Evolutionary conservation across 1,140 invertebrate genomes (phyloP).

Genomic region (Ceratitis capitata): DNA sequence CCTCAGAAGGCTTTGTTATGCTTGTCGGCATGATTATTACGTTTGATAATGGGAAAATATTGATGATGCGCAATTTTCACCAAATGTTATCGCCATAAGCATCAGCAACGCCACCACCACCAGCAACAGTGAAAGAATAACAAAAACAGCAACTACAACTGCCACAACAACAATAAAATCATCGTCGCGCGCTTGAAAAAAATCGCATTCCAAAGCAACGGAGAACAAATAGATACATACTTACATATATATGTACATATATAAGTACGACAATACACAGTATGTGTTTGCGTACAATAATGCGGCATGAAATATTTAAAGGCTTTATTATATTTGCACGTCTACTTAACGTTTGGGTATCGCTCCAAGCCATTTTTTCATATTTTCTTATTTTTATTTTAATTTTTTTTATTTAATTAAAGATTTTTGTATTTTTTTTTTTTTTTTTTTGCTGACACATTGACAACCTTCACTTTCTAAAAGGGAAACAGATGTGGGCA

Average conservation of each 20-base stretch:
- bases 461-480: background rate
- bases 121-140: background rate
- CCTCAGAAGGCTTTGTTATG: background rate
- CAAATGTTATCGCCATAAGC: background rate
- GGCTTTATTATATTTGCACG: constrained; percentile 16
- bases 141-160: too few species aligned
- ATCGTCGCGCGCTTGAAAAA: too few species aligned
- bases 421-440: background rate
- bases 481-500: background rate
- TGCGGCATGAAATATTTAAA: background rate
- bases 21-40: constrained; percentile 11
- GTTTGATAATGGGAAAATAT: constrained; percentile 18
- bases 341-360: background rate
- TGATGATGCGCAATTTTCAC: constrained; percentile 30
- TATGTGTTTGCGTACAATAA: too few species aligned
- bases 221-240: background rate
- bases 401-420: background rate
- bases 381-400: background rate
- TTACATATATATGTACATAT: background rate
- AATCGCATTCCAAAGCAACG: too few species aligned
- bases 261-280: too few species aligned
- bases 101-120: background rate
- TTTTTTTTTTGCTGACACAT: background rate
- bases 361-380: background rate
- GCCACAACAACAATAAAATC: background rate